These are phyloP conservation scores for Myripristis jacobus DNA, from an alignment of 2,797 vertebrate species.

Conservation along the genomic window DNA sequence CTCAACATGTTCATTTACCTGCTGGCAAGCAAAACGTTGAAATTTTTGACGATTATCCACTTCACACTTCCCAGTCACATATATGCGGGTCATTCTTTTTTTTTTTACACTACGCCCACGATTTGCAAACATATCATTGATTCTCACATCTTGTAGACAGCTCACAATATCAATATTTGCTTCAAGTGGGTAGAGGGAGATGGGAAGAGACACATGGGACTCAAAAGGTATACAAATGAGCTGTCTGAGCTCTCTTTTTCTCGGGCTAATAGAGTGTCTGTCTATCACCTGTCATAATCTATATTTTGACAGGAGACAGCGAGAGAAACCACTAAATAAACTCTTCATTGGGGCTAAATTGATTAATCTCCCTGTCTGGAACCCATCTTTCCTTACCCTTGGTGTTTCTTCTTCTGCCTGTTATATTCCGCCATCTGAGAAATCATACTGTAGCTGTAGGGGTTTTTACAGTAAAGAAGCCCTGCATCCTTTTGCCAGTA, in stretches of 20 bases:
- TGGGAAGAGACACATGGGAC: neutral
- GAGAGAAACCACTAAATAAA: neutral
- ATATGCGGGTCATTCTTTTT: neutral
- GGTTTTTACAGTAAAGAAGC: constrained; percentile 23
- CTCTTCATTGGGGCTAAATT: constrained; percentile 11
- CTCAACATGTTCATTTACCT: neutral
- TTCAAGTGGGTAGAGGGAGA: constrained; percentile 18
- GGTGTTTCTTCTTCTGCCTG: constrained; percentile 12
- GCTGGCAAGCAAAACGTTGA: neutral
- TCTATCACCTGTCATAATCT: constrained; percentile 5
- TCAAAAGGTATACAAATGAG: neutral
- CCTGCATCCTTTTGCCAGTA: constrained; percentile 46
- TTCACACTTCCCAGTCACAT: constrained; percentile 21
- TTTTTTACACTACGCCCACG: constrained; percentile 3
- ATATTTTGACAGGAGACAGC: constrained; percentile 9
- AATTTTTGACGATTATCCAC: constrained; percentile 40
- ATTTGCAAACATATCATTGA: constrained; percentile 19
- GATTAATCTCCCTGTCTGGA: neutral
- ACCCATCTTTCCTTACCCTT: constrained; percentile 7
- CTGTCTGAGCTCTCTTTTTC: constrained; percentile 1
- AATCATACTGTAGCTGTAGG: constrained; percentile 9
- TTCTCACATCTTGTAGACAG: neutral
- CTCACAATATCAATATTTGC: constrained; percentile 11
- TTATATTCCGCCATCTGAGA: constrained; percentile 23
- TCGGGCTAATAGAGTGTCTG: neutral